Evolutionary conservation across 2,888 invertebrate species (phyloP), one percentile per base, ranked within the genome.

Genomic region (Lepidocyrtoides sp.): DNA sequence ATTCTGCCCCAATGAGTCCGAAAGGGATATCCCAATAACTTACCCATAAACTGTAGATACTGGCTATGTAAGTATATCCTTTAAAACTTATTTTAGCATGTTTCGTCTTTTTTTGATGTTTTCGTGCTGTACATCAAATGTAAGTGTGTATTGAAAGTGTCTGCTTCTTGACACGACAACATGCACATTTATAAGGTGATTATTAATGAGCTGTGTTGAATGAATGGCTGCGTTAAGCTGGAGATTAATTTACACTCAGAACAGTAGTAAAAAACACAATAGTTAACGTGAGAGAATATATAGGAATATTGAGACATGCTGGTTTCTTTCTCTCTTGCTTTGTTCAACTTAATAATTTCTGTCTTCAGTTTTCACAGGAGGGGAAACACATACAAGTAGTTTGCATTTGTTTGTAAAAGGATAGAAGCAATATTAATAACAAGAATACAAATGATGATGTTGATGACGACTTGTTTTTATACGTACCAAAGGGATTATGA

Each of bases 201-300:
- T 86, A 86, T 86, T 86, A 86, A 86, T 86, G 86, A 86, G 75
- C 26, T 77, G 63, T 5, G 44, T 5, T 66, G 66, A 60, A 60
- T 20, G 77, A 60, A 36, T 20, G 60, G 60, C 72, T 72, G 57
- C 29, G 26, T 29, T 69, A 69, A 69, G 69, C 69, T 69, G 41
- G 17, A 77, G 77, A 77, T 77, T 77, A 77, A 51, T 77, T 77
- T 77, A 51, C 48, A 77, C 77, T 12, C 1, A 23, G 54, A 81
- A 10, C 23, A 36, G 36, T 20, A 54, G 36, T 12, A n/a, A 81
- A 54, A 29, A 41, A 20, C 5, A n/a, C 1, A 63, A 8, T 17
- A 17, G 44, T n/a, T n/a, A n/a, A n/a, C n/a, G n/a, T n/a, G n/a
- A n/a, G n/a, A n/a, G n/a, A n/a, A n/a, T n/a, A n/a, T n/a, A n/a